Percentiles rank a stretch among this genome's conserved stretches.
Conservation (phyloP, 2,113 vertebrate species). For the Haliaeetus leucogaster region DNA sequence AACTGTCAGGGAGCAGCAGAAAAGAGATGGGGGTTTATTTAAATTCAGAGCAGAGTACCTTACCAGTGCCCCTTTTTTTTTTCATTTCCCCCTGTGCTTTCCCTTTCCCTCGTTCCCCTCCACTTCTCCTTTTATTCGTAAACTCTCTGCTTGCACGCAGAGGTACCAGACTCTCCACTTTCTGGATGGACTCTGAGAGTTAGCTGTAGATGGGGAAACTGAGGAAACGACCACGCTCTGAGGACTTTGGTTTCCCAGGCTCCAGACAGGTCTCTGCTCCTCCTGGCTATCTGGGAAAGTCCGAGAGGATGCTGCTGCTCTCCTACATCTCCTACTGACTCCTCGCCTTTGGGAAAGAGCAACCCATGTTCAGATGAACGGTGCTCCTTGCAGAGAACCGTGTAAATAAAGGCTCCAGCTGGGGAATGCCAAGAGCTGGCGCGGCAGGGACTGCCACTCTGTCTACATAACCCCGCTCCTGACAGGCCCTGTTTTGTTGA, state of each 20-base stretch:
- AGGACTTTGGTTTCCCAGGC: not conserved
- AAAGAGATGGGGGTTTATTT: not conserved
- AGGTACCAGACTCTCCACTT: not conserved
- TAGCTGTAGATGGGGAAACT: not conserved
- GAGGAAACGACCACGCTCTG: fast-evolving
- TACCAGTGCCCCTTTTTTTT: not conserved
- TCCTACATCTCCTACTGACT: not conserved
- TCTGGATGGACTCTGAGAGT: not conserved
- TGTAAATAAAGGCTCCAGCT: not conserved
- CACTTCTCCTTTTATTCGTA: not conserved
- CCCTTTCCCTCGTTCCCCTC: not conserved
- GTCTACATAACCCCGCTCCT: not conserved
- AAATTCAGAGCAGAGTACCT: not conserved
- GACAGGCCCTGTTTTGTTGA: not conserved
- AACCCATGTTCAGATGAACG: fast-evolving
- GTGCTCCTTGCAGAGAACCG: not conserved
- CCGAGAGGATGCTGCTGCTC: not conserved
- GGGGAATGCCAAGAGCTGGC: not conserved
- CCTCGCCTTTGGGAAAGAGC: not conserved
- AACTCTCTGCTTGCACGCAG: not conserved
- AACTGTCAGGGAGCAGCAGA: not conserved
- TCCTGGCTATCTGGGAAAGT: not conserved
- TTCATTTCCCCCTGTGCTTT: not conserved
- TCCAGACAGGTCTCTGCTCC: not conserved
- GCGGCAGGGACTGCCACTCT: not conserved